Base-by-base conservation (phyloP, 2,888 invertebrate species). In the Nezara viridula region DNA sequence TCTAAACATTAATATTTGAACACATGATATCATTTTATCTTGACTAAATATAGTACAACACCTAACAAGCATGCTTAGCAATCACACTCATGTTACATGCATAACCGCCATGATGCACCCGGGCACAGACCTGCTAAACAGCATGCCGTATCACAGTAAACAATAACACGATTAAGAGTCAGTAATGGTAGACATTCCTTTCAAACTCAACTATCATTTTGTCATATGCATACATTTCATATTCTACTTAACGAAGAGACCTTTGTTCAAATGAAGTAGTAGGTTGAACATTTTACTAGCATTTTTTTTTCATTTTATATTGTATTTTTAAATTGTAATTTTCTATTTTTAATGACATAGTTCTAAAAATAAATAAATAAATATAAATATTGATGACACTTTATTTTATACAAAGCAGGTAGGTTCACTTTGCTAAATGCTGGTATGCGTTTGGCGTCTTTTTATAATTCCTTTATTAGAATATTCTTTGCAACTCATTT, bases 71-170 rank as follows among this genome's bases (percentile, higher is more conserved):
- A 81, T 81, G 81, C 81, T 47, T 7, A 37, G 27, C 40, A 81
- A 44, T n/a, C 77, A 77, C 81, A 81, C 81, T 81, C 44, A n/a
- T 14, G 14, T 47, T n/a, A 19, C 81, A 81, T 81, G 81, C 81
- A 44, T 44, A n/a, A 73, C 81, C 44, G 40, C 81, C 81, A 81
- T 44, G 81, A 81, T 81, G 81, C 81, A 81, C 12, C 44, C 40
- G 24, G 44, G 44, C 81, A 44, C 81, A 81, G 81, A 81, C n/a
- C 81, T 81, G 81, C 81, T 81, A 81, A 81, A 81, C 44, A 44
- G 44, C 81, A 81, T 81, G 81, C 81, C n/a, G 77, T 77, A 37
- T 77, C 44, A 47, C 44, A 37, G 19, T 37, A 37, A 60, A 27
- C 32, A 16, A 37, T 1, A 19, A 60, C 19, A 73, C 37, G 32